Conservation (phyloP, 2,888 invertebrate genomes). For the Coenonympha glycerion region DNA sequence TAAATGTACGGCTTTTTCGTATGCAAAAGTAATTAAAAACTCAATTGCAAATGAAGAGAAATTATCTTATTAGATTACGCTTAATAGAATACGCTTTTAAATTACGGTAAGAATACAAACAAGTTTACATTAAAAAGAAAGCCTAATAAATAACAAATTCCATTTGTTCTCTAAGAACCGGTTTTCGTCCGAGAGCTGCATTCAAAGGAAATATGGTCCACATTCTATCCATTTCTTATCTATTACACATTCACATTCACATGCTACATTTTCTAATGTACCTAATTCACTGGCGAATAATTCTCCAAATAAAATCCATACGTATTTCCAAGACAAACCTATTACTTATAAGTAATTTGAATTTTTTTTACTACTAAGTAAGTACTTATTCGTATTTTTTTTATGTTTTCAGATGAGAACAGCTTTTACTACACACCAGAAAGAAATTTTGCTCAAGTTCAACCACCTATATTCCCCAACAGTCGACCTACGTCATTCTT, state of each 20-base stretch:
- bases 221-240: background rate
- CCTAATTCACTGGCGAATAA: too few species aligned
- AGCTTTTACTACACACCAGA: conserved; percentile 70
- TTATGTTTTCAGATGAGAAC: conserved; percentile 64
- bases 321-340: too few species aligned
- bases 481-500: conserved; percentile 56
- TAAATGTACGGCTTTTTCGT: too few species aligned
- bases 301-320: too few species aligned
- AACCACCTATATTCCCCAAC: conserved; percentile 64
- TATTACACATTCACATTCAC: background rate
- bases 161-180: conserved; percentile 1
- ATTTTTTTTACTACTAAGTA: too few species aligned
- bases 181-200: background rate
- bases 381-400: conserved; percentile 24
- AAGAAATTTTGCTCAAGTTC: conserved; percentile 73
- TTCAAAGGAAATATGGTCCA: conserved; percentile 1
- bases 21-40: too few species aligned
- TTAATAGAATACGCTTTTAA: too few species aligned
- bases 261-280: background rate
- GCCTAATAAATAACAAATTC: background rate
- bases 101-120: background rate
- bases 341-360: too few species aligned
- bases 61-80: too few species aligned
- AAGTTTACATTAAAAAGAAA: background rate
- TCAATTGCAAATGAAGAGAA: too few species aligned